phyloP scores from a whole-genome alignment of 2,888 invertebrate genomes.

The Drosophila anceps region DNA sequence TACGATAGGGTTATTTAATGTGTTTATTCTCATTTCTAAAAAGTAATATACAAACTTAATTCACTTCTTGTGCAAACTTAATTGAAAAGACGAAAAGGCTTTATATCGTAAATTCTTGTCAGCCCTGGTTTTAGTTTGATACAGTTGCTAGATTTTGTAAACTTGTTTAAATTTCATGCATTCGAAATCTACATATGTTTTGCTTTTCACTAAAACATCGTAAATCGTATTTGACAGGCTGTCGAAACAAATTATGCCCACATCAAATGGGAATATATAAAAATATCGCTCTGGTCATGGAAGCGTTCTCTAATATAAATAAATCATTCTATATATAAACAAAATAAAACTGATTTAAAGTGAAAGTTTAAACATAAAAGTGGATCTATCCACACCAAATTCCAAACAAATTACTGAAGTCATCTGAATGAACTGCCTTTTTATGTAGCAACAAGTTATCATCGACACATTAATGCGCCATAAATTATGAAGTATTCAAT shows the following conservation, averaged over 20 bases:
- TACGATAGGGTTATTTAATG: neutral
- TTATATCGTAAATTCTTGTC: neutral
- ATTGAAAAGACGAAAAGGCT: too few relatives aligned
- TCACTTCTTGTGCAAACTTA: neutral
- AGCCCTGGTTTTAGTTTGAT: neutral
- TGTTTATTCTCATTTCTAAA: too few relatives aligned
- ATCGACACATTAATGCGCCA: slow-evolving; percentile 39
- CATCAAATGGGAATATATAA: neutral
- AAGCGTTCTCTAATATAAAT: neutral
- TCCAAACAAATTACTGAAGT: neutral
- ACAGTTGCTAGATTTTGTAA: too few relatives aligned
- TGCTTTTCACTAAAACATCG: neutral
- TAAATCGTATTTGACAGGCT: slow-evolving; percentile 3
- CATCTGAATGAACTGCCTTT: neutral
- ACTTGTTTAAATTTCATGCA: neutral
- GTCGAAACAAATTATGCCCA: neutral
- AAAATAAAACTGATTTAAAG: neutral
- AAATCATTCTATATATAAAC: neutral
- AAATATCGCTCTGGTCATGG: neutral
- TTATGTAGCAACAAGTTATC: neutral
- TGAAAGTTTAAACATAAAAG: too few relatives aligned
- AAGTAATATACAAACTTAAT: too few relatives aligned
- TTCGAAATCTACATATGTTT: neutral
- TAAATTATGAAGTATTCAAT: slow-evolving; percentile 38
- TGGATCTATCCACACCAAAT: neutral